Percentiles rank a stretch among this genome's conserved stretches.
These are phyloP conservation scores for Hoplostethus atlanticus DNA, from an alignment of 2,797 vertebrate genomes.

Conservation along the genomic window DNA sequence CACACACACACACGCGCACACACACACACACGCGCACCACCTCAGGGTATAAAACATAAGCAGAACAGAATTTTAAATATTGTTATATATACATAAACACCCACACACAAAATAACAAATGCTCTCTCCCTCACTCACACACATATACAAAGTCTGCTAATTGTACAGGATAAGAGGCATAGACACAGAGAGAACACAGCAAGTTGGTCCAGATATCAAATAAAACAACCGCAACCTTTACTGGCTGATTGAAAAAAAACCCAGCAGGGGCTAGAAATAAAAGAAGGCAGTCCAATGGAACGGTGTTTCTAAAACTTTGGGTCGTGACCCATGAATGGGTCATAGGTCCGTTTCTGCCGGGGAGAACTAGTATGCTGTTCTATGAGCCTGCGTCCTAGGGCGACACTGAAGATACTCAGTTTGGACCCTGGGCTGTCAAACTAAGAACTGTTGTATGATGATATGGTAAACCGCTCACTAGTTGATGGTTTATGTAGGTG, in stretches of 20 bases:
- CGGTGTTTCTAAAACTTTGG: neutral
- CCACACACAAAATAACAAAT: constrained; percentile 29
- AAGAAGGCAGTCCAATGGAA: constrained; percentile 23
- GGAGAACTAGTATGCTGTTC: too few species aligned
- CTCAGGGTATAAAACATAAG: constrained; percentile 70
- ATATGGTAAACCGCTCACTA: neutral
- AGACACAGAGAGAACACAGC: constrained; percentile 68
- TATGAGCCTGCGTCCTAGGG: too few species aligned
- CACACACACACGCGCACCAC: constrained; percentile 26
- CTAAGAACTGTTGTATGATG: neutral
- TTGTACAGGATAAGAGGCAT: constrained; percentile 58
- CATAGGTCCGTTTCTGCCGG: too few species aligned
- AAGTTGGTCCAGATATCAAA: constrained; percentile 80
- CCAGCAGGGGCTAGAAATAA: constrained; percentile 64
- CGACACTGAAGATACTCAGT: constrained; percentile 25
- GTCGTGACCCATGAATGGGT: too few species aligned
- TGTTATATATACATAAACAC: constrained; percentile 64
- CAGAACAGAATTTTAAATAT: constrained; percentile 75
- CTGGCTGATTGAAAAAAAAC: constrained; percentile 31
- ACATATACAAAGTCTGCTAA: constrained; percentile 42
- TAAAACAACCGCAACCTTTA: constrained; percentile 33
- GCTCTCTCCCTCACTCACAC: constrained; percentile 25
- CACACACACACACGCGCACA: constrained; percentile 46
- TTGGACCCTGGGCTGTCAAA: neutral
- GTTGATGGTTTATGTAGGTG: neutral